Evolutionary conservation across 2,113 vertebrate species (phyloP), one percentile per base, ranked within the genome.

Genomic region (Camelus dromedarius): DNA sequence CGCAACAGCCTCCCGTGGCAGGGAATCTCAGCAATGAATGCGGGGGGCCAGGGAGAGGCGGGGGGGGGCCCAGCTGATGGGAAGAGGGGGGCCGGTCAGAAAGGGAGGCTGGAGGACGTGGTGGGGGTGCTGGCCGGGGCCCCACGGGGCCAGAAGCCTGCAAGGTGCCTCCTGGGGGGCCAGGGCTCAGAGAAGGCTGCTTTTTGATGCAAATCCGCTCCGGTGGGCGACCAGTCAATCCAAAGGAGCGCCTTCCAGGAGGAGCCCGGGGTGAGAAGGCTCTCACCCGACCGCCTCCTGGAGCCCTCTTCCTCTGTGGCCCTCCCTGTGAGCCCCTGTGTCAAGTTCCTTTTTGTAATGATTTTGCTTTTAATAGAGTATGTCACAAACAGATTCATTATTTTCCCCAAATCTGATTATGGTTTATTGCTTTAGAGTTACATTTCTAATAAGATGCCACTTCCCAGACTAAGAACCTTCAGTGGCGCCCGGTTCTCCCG

Each of bases 21-120:
- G 94, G 82, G 92, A 93, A 60, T 62, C 98, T 97, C 79, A 52
- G 97, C 98, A 98, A 98, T 98, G 98, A 98, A 94, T n/a, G 95
- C 46, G 38, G 96, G 28, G 54, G 75, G 38, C 50, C 1, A 26
- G n/a, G 38, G 81, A 92, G 66, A 77, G 35, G 8, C 6, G 42
- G 67, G 1, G 10, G 50, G n/a, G 3, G 46, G 6, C 18, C 58
- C 69, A 13, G 16, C 16, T 20, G 22, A 35, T 1, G 66, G 42
- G 30, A 54, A 83, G 20, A 38, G 18, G 10, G 38, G 30, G 6
- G 5, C 6, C 16, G 73, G 84, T 35, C 26, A 30, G 82, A 28
- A 70, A 28, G n/a, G 26, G 26, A 69, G 3, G 9, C 26, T 10
- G 26, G 24, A 18, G 20, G 48, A 3, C 48, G 32, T 13, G 18